These are phyloP conservation scores for Drosophila mettleri DNA, from an alignment of 2,888 invertebrate species.

Conservation along the genomic window DNA sequence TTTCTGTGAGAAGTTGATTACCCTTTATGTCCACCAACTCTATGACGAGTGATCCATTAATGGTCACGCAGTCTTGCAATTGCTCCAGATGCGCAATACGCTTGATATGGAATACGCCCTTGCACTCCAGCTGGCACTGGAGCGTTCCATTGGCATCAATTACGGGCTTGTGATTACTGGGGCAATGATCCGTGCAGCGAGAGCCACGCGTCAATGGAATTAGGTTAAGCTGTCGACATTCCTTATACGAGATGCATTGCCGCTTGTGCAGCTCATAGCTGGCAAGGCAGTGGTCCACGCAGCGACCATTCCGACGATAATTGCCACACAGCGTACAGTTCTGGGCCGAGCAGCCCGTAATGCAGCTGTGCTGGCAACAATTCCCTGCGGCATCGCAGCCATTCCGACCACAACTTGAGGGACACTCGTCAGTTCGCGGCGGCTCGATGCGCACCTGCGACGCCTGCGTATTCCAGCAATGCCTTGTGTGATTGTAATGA, in stretches of 20 bases:
- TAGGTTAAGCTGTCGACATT: conserved; percentile 58
- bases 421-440: conserved; percentile 84
- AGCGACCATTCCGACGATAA: conserved; percentile 68
- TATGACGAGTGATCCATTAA: conserved; percentile 89
- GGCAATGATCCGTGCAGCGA: conserved; percentile 89
- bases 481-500: conserved; percentile 48
- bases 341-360: conserved; percentile 91
- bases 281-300: conserved; percentile 68
- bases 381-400: conserved; percentile 86
- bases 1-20: conserved; percentile 28
- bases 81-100: conserved; percentile 66
- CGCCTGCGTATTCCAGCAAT: conserved; percentile 91
- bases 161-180: conserved; percentile 84
- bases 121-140: conserved; percentile 69
- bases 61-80: conserved; percentile 88
- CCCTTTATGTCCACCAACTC: conserved; percentile 75
- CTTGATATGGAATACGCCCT: conserved; percentile 65
- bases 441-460: conserved; percentile 51
- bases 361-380: conserved; percentile 93
- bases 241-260: conserved; percentile 60
- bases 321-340: conserved; percentile 83
- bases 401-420: conserved; percentile 85
- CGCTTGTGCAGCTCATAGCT: conserved; percentile 60
- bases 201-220: conserved; percentile 62
- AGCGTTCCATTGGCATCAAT: conserved; percentile 16